Percentiles rank a stretch among this genome's conserved stretches.
Evolutionary conservation across 2,888 invertebrate genomes (phyloP).

Genomic region (Leucoptera coffeella): DNA sequence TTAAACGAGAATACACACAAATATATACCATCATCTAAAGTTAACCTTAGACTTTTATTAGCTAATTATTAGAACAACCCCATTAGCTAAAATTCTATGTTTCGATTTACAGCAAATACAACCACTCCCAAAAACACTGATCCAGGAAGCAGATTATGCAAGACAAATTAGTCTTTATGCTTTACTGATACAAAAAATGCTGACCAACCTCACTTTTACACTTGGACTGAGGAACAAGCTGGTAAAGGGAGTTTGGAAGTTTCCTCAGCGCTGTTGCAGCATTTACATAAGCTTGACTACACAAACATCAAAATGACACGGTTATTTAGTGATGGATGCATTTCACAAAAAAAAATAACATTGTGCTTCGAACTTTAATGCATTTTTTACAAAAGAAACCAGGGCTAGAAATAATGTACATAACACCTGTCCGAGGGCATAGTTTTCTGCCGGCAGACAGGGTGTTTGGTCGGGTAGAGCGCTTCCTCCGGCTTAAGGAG

Average conservation of each 20-base stretch:
- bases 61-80: too few species aligned
- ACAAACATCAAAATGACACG: constrained; percentile 2
- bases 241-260: constrained; percentile 2
- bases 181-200: constrained; percentile 2
- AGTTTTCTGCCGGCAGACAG: constrained; percentile 3
- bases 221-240: constrained; percentile 3
- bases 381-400: constrained; percentile 1
- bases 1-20: too few species aligned
- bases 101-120: too few species aligned
- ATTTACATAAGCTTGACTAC: background rate
- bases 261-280: constrained; percentile 2
- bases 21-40: too few species aligned
- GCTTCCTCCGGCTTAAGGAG: background rate
- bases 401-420: background rate
- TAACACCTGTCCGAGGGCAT: constrained; percentile 3
- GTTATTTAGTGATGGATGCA: constrained; percentile 4
- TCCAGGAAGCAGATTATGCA: too few species aligned
- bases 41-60: too few species aligned
- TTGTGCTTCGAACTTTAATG: constrained; percentile 1
- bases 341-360: constrained; percentile 4
- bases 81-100: too few species aligned
- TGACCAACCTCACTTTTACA: constrained; percentile 2
- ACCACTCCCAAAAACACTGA: too few species aligned
- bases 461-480: constrained; percentile 3
- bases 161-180: constrained; percentile 3